Evolutionary conservation across 23 tunicate genomes (phyloP).

Genomic region (Diplosoma virens): DNA sequence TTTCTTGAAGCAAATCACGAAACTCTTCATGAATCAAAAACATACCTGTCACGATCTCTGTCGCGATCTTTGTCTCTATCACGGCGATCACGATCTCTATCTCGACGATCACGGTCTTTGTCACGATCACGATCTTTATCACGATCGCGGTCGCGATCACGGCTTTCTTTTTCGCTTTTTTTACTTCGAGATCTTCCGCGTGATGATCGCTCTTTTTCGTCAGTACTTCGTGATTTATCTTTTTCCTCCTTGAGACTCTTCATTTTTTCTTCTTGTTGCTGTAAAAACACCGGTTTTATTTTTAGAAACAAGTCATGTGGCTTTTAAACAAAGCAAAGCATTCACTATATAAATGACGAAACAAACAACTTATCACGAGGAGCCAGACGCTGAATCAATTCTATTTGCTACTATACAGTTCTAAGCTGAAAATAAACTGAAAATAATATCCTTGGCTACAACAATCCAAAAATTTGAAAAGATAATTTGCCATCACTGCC

Average conservation of each 20-base stretch:
- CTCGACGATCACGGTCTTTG: slow-evolving; percentile 16
- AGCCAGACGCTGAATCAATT: too few relatives aligned
- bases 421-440: too few relatives aligned
- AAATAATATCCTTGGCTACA: too few relatives aligned
- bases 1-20: too few relatives aligned
- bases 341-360: too few relatives aligned
- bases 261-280: slow-evolving; percentile 38
- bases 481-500: too few relatives aligned
- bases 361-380: too few relatives aligned
- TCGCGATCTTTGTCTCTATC: slow-evolving; percentile 15
- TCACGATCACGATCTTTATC: slow-evolving; percentile 45
- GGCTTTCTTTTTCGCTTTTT: slow-evolving; percentile 17
- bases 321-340: too few relatives aligned
- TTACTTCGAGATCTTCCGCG: slow-evolving; percentile 17
- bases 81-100: slow-evolving; percentile 21
- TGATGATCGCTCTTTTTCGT: slow-evolving; percentile 17
- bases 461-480: too few relatives aligned
- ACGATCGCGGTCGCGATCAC: slow-evolving; percentile 23
- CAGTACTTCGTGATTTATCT: slow-evolving; percentile 20
- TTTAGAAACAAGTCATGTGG: too few relatives aligned
- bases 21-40: too few relatives aligned
- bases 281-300: not conserved
- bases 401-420: too few relatives aligned
- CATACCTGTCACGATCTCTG: slow-evolving; percentile 32
- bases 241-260: slow-evolving; percentile 23